These are phyloP conservation scores for Netelia melanura DNA, from an alignment of 2,888 invertebrate species.

Conservation along the genomic window DNA sequence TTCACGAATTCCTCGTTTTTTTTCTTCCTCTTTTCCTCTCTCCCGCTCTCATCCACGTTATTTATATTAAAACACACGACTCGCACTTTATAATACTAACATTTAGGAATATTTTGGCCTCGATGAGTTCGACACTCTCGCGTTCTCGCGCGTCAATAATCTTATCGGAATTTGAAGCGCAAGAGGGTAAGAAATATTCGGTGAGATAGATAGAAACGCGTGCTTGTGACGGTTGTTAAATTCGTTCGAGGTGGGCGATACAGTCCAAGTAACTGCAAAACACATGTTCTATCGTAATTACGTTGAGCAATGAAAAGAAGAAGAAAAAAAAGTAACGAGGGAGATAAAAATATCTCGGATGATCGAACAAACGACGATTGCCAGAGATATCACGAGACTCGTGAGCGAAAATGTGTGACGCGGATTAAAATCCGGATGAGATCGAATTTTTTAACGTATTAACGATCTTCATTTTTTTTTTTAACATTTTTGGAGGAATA, in stretches of 20 bases:
- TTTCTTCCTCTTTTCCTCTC: slow-evolving; percentile 19
- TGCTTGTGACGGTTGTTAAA: background rate
- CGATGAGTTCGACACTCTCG: slow-evolving; percentile 15
- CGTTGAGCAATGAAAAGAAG: slow-evolving; percentile 21
- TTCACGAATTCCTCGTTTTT: background rate
- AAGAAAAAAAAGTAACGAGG: no score
- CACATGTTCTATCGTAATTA: slow-evolving; percentile 19
- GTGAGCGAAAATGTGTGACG: no score
- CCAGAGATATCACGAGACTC: background rate
- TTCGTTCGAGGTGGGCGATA: slow-evolving; percentile 7
- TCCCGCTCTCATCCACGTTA: background rate
- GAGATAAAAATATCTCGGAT: slow-evolving; percentile 19
- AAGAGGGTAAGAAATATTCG: background rate
- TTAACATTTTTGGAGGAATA: no score
- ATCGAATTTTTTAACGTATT: no score
- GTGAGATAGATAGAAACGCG: background rate
- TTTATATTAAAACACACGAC: background rate
- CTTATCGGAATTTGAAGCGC: slow-evolving; percentile 43
- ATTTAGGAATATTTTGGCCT: slow-evolving; percentile 2
- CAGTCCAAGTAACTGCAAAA: slow-evolving; percentile 31
- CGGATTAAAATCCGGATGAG: no score
- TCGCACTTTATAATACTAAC: background rate
- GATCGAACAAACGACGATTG: slow-evolving; percentile 13
- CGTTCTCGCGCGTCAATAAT: slow-evolving; percentile 17
- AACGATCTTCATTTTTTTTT: no score